phyloP scores from a whole-genome alignment of 1,140 invertebrate species.

The Pachypeltis micranthus region DNA sequence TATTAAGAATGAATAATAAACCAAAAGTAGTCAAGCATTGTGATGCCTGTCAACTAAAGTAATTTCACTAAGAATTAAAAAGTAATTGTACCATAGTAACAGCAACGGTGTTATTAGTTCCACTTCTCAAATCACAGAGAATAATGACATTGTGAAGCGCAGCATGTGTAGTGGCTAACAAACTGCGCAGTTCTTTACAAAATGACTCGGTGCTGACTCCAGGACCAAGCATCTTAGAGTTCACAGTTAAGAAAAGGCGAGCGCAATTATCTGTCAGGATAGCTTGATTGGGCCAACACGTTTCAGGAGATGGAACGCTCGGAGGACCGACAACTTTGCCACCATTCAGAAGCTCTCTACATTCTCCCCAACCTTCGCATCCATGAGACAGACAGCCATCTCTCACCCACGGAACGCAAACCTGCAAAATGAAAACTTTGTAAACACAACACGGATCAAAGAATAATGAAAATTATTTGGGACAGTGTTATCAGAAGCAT shows the following conservation, averaged over 20 bases:
- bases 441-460: neutral
- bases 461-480: conserved; percentile 9
- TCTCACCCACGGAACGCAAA: conserved; percentile 61
- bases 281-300: conserved; percentile 68
- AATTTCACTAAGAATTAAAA: too few species aligned
- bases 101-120: conserved; percentile 70
- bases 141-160: conserved; percentile 45
- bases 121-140: conserved; percentile 65
- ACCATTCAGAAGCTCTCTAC: conserved; percentile 56
- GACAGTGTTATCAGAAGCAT: conserved; percentile 9
- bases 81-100: conserved; percentile 60
- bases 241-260: conserved; percentile 55
- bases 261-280: conserved; percentile 57
- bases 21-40: too few species aligned
- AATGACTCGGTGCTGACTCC: conserved; percentile 61
- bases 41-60: too few species aligned
- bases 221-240: conserved; percentile 40
- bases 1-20: too few species aligned
- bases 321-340: conserved; percentile 57
- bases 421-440: too few species aligned
- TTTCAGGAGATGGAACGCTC: conserved; percentile 53
- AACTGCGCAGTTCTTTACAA: conserved; percentile 50
- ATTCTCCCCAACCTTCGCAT: conserved; percentile 70
- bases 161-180: conserved; percentile 50
- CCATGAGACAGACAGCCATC: conserved; percentile 64